phyloP scores from a whole-genome alignment of 1,140 invertebrate species.

The Drosophila leontia region DNA sequence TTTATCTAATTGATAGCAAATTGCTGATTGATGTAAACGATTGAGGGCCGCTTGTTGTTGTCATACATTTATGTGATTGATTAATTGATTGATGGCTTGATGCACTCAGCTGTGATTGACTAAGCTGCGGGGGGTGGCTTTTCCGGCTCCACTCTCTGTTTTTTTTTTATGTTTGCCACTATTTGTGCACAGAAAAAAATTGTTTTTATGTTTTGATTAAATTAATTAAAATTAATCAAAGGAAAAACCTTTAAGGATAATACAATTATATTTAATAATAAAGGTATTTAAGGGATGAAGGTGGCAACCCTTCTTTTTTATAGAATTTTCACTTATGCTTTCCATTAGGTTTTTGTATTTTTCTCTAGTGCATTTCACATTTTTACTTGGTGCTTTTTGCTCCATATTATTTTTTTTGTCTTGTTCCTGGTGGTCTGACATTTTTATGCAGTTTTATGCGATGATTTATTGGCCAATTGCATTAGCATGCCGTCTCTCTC shows the following conservation, averaged over 20 bases:
- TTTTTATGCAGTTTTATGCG: slow-evolving; percentile 63
- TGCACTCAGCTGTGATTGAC: slow-evolving; percentile 58
- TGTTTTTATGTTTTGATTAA: too few relatives aligned
- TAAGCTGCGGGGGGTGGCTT: slow-evolving; percentile 6
- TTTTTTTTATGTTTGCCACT: not conserved
- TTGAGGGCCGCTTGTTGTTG: slow-evolving; percentile 38
- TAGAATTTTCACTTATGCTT: too few relatives aligned
- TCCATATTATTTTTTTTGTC: not conserved
- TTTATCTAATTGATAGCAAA: slow-evolving; percentile 55
- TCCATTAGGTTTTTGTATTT: not conserved
- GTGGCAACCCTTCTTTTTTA: not conserved
- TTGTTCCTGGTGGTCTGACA: slow-evolving; percentile 17
- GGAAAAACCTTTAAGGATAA: too few relatives aligned
- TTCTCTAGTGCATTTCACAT: slow-evolving; percentile 5
- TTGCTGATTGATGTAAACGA: slow-evolving; percentile 58
- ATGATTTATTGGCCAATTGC: slow-evolving; percentile 78
- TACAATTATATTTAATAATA: too few relatives aligned
- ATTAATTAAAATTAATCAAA: too few relatives aligned
- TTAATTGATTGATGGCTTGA: slow-evolving; percentile 58
- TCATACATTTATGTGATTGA: slow-evolving; percentile 57
- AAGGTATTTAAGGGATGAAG: too few relatives aligned
- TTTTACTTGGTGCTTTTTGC: slow-evolving; percentile 9
- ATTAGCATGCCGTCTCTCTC: slow-evolving; percentile 55
- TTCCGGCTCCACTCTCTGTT: too few relatives aligned
- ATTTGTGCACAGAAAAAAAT: slow-evolving; percentile 39